Evolutionary conservation across 2,888 invertebrate species (phyloP).

Genomic region (Ochropleura plecta): DNA sequence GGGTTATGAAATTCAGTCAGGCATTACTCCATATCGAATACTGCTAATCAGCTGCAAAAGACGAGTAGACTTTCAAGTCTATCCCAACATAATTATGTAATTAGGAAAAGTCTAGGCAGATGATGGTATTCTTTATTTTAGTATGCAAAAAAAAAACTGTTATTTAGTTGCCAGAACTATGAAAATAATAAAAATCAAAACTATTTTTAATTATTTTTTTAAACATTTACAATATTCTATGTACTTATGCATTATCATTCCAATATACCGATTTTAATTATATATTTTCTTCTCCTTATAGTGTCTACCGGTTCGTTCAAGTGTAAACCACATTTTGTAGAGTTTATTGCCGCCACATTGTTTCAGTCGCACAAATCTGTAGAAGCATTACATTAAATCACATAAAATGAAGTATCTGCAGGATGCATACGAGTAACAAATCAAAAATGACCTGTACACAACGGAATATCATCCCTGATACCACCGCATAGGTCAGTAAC

Average conservation of each 20-base stretch:
- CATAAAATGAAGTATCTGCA: neutral
- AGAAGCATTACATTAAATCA: neutral
- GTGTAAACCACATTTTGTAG: constrained; percentile 40
- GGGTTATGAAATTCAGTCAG: no score
- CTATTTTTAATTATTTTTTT: neutral
- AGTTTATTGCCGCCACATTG: constrained; percentile 25
- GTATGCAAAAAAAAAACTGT: no score
- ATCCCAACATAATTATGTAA: no score
- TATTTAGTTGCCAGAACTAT: no score
- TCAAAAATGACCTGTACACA: neutral
- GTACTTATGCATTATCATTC: no score
- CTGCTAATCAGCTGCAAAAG: no score
- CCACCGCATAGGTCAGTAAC: neutral
- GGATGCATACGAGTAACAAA: neutral
- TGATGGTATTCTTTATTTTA: no score
- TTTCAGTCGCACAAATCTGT: neutral
- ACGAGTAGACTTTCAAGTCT: no score
- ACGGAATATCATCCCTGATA: neutral
- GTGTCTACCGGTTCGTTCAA: constrained; percentile 19
- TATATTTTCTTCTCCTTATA: constrained; percentile 1
- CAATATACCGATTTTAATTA: neutral
- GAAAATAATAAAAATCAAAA: neutral
- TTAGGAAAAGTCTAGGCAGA: no score
- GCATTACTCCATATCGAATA: no score
- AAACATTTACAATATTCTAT: neutral